Evolutionary conservation across 2,888 invertebrate species (phyloP).

Genomic region (Agrochola macilenta): DNA sequence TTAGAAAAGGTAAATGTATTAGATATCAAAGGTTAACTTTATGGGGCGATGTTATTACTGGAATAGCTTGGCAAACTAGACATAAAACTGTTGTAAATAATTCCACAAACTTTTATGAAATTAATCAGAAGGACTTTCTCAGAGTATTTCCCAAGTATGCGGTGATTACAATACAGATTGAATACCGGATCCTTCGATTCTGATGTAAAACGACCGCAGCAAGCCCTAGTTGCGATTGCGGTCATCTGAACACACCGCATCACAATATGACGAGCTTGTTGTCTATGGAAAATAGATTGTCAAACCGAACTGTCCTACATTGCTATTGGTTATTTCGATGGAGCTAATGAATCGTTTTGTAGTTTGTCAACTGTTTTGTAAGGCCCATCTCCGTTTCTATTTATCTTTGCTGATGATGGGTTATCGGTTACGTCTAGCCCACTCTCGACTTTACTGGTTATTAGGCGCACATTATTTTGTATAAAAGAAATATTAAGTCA

Average conservation of each 20-base stretch:
- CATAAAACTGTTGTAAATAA: not conserved
- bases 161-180: slow-evolving; percentile 61
- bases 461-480: slow-evolving; percentile 35
- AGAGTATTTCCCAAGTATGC: slow-evolving; percentile 48
- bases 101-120: slow-evolving; percentile 4
- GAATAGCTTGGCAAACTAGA: not conserved
- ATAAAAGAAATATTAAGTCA: slow-evolving; percentile 53
- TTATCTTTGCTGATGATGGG: slow-evolving; percentile 12
- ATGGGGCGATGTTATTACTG: slow-evolving; percentile 21
- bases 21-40: slow-evolving; percentile 22
- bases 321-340: slow-evolving; percentile 6
- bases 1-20: slow-evolving; percentile 30
- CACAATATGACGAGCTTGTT: slow-evolving; percentile 28
- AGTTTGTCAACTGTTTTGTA: not conserved
- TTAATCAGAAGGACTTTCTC: not conserved
- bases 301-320: slow-evolving; percentile 28
- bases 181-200: slow-evolving; percentile 63
- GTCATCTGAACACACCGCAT: slow-evolving; percentile 48
- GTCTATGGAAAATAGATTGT: slow-evolving; percentile 40
- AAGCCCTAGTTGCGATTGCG: slow-evolving; percentile 59
- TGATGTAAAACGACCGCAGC: slow-evolving; percentile 63
- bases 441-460: slow-evolving; percentile 10
- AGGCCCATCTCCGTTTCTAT: slow-evolving; percentile 14
- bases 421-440: not conserved
- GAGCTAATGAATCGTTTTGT: slow-evolving; percentile 17